Percentiles rank a stretch among this genome's conserved stretches.
Conservation (phyloP, 53 echinoderm and acorn worm species). For the Holothuria leucospilota region DNA sequence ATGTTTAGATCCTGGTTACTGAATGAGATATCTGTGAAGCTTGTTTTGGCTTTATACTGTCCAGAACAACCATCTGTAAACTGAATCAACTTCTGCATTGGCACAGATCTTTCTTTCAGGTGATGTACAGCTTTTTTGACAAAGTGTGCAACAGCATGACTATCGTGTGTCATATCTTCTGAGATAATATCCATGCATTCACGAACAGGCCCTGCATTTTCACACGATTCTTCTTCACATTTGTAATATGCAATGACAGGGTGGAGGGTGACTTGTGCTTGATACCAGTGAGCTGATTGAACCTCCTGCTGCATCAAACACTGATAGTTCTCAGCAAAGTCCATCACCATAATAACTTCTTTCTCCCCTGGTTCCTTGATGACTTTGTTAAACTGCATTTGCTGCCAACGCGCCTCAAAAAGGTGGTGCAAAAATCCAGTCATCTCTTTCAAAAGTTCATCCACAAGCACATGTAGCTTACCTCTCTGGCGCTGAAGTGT, state of each 20-base stretch:
- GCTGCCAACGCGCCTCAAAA: no score
- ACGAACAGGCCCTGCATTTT: no score
- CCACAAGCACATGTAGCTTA: no score
- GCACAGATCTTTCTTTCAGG: slow-evolving; percentile 16
- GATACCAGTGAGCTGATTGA: slow-evolving; percentile 38
- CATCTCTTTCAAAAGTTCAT: no score
- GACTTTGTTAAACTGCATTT: no score
- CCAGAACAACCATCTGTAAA: slow-evolving; percentile 47
- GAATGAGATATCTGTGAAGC: background rate
- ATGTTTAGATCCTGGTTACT: no score
- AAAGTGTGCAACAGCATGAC: slow-evolving; percentile 31
- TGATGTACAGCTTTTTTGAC: background rate
- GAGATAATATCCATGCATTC: background rate
- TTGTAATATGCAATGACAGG: slow-evolving; percentile 39
- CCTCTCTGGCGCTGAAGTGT: no score
- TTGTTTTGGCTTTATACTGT: slow-evolving; percentile 53
- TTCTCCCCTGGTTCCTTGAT: no score
- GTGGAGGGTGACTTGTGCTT: slow-evolving; percentile 42
- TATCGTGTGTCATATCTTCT: slow-evolving; percentile 21
- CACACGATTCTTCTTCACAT: background rate
- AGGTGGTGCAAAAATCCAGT: no score
- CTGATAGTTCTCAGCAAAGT: slow-evolving; percentile 40
- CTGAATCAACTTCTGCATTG: slow-evolving; percentile 25
- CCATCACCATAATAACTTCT: slow-evolving; percentile 32
- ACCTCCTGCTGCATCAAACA: slow-evolving; percentile 46